Conservation (phyloP, 2,888 invertebrate species). For the Callosobruchus maculatus region DNA sequence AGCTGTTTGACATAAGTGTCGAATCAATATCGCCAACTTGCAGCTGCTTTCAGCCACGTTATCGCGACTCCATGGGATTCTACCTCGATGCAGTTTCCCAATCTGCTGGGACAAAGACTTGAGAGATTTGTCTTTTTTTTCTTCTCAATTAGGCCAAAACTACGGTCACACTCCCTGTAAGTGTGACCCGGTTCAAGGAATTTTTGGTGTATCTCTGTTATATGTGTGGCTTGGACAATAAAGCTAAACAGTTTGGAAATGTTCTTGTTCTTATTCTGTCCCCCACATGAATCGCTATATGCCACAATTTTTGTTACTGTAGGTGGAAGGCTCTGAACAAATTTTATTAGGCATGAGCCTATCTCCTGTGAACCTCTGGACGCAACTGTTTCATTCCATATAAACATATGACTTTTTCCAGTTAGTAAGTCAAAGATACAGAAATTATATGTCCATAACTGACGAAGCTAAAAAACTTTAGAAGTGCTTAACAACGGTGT, state of each 20-base stretch:
- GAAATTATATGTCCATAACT: constrained; percentile 26
- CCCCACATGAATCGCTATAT: constrained; percentile 1
- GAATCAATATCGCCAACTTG: no score
- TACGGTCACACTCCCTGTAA: background rate
- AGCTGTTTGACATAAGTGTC: no score
- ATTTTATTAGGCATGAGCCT: constrained; percentile 19
- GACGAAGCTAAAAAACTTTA: constrained; percentile 20
- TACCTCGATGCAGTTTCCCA: no score
- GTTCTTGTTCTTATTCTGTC: background rate
- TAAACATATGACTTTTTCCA: constrained; percentile 21
- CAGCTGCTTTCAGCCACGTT: no score
- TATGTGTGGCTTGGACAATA: background rate
- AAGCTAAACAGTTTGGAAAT: background rate
- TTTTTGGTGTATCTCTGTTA: background rate
- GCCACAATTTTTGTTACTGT: constrained; percentile 2
- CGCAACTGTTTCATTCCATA: constrained; percentile 23
- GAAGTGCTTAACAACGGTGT: constrained; percentile 21
- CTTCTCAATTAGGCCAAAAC: constrained; percentile 1
- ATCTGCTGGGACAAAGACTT: background rate
- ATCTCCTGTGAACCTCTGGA: constrained; percentile 24
- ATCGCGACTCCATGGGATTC: no score
- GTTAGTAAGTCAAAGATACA: constrained; percentile 18
- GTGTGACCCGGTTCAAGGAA: background rate
- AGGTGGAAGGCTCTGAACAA: background rate
- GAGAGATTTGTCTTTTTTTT: background rate